phyloP scores from a whole-genome alignment of 2,888 invertebrate species.

The Polymixis flavicincta region DNA sequence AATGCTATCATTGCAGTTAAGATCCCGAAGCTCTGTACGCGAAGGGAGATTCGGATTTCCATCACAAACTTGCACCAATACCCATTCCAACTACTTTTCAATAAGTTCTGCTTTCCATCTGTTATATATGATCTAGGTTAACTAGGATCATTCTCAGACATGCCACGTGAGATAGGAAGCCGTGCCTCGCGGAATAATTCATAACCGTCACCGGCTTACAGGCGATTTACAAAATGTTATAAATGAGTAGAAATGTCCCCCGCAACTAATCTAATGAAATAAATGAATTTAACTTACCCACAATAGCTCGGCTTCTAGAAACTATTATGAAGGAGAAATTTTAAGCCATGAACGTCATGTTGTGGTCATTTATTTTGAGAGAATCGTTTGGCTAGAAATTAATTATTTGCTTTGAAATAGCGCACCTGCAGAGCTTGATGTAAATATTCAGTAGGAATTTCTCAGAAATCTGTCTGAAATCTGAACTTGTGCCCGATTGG shows the following conservation, averaged over 20 bases:
- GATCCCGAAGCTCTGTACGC: conserved; percentile 11
- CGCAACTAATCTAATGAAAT: conserved; percentile 73
- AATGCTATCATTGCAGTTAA: conserved; percentile 16
- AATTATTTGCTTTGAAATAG: neutral
- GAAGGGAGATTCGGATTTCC: conserved; percentile 32
- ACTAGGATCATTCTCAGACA: conserved; percentile 36
- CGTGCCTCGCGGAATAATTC: conserved; percentile 67
- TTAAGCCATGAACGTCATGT: conserved; percentile 18
- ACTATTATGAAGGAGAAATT: conserved; percentile 46
- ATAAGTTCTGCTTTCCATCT: conserved; percentile 16
- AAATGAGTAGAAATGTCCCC: conserved; percentile 71
- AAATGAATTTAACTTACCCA: conserved; percentile 68
- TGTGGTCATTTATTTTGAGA: neutral
- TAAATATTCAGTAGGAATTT: neutral
- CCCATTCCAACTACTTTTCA: conserved; percentile 14
- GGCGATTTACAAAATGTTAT: conserved; percentile 79
- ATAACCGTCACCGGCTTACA: conserved; percentile 75
- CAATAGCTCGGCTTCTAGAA: conserved; percentile 43
- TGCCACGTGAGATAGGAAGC: conserved; percentile 41
- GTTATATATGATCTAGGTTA: conserved; percentile 29
- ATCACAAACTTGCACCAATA: conserved; percentile 24
- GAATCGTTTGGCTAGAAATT: neutral
- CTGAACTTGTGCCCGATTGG: neutral
- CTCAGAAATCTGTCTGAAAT: neutral
- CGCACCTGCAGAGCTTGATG: neutral